Percentiles rank a stretch among this genome's conserved stretches.
Evolutionary conservation across 30 jellyfish, hydroid and myxozoan species (phyloP).

Genomic region (Catostylus mosaicus): DNA sequence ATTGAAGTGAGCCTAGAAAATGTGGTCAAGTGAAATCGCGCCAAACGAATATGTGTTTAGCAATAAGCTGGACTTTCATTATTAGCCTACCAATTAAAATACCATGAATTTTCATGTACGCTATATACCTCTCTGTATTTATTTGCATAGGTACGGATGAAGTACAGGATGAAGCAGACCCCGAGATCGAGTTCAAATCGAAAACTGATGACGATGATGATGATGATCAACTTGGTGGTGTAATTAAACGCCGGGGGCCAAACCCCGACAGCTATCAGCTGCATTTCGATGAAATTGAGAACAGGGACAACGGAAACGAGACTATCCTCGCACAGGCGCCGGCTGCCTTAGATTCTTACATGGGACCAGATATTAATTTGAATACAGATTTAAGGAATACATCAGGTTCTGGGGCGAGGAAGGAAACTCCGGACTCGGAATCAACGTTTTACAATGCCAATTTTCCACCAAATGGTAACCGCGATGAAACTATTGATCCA

Average conservation of each 20-base stretch:
- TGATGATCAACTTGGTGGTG: not conserved
- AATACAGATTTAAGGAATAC: not conserved
- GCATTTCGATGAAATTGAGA: conserved; percentile 46
- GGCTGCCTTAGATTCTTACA: not conserved
- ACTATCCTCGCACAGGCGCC: conserved; percentile 27
- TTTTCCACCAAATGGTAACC: not conserved
- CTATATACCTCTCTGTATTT: not conserved
- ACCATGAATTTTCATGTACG: not conserved
- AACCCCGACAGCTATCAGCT: conserved; percentile 30
- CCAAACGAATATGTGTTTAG: too few species aligned
- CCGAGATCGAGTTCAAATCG: conserved; percentile 34
- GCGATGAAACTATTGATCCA: not conserved
- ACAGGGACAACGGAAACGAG: conserved; percentile 36
- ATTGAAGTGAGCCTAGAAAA: too few species aligned
- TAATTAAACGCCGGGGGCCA: conserved; percentile 41
- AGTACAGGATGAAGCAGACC: conserved; percentile 5
- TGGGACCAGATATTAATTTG: not conserved
- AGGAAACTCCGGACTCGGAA: not conserved
- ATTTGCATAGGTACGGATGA: not conserved
- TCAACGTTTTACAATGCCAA: not conserved
- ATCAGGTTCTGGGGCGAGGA: not conserved
- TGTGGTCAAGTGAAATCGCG: too few species aligned
- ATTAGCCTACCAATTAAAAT: too few species aligned
- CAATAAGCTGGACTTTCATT: too few species aligned
- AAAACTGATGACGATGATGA: conserved; percentile 11